phyloP scores from a whole-genome alignment of 2,113 vertebrate species.

The Leucopsar rothschildi region DNA sequence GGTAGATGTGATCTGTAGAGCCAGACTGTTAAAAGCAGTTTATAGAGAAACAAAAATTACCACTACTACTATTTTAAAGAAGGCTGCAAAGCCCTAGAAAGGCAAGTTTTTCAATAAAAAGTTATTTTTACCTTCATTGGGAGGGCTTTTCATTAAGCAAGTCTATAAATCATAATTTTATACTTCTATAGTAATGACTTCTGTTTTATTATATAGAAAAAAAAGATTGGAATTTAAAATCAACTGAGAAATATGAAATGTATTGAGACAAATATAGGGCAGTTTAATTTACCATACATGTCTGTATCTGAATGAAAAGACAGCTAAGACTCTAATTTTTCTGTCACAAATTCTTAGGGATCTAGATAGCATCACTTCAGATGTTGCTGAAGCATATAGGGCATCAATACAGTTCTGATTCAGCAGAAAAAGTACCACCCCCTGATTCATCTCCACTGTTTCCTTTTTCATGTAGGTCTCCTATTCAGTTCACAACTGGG shows the following conservation, averaged over 20 bases:
- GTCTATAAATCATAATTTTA: background rate
- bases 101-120: background rate
- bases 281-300: background rate
- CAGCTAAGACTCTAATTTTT: background rate
- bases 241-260: background rate
- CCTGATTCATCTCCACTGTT: background rate
- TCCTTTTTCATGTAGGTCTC: background rate
- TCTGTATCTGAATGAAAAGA: background rate
- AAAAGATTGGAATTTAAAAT: background rate
- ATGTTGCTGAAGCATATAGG: background rate
- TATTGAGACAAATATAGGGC: background rate
- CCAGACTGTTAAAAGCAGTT: background rate
- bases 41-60: background rate
- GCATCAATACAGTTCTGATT: background rate
- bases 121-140: background rate
- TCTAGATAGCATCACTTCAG: background rate
- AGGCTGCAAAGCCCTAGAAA: background rate
- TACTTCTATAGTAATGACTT: background rate
- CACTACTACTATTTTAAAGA: background rate
- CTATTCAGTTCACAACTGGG: background rate
- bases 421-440: conserved; percentile 11
- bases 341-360: background rate
- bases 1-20: background rate
- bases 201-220: background rate
- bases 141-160: background rate